These are phyloP conservation scores for Conistra vaccinii DNA, from an alignment of 2,888 invertebrate genomes.

Conservation along the genomic window DNA sequence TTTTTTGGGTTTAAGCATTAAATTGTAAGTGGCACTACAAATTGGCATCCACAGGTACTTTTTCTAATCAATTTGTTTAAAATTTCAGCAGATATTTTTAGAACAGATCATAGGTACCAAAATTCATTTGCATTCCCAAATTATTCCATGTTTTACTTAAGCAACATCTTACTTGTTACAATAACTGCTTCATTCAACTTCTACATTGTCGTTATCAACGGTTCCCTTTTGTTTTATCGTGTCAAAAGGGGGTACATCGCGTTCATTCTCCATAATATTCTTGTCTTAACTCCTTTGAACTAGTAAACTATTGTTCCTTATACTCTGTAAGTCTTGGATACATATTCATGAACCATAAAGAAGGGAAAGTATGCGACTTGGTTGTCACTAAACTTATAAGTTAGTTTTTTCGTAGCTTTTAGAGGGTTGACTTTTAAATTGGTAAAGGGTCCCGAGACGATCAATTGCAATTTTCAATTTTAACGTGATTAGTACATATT, in stretches of 20 bases:
- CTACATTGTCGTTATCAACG: constrained; percentile 6
- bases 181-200: constrained; percentile 36
- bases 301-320: constrained; percentile 51
- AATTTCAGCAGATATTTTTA: neutral
- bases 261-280: constrained; percentile 25
- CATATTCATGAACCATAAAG: constrained; percentile 53
- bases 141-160: constrained; percentile 4
- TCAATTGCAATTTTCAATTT: too few relatives aligned
- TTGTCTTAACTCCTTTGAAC: constrained; percentile 27
- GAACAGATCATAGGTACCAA: neutral
- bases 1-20: neutral
- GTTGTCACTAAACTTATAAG: constrained; percentile 24
- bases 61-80: neutral
- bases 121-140: constrained; percentile 9
- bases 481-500: too few relatives aligned
- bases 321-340: constrained; percentile 18
- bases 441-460: neutral
- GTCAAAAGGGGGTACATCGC: constrained; percentile 7
- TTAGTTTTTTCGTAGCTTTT: constrained; percentile 10
- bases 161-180: constrained; percentile 14
- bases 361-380: constrained; percentile 23
- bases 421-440: constrained; percentile 38
- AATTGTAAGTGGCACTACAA: neutral
- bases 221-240: constrained; percentile 32
- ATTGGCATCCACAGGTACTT: neutral